Conservation (phyloP, 2,113 vertebrate genomes). For the Leptocoma aspasia region DNA sequence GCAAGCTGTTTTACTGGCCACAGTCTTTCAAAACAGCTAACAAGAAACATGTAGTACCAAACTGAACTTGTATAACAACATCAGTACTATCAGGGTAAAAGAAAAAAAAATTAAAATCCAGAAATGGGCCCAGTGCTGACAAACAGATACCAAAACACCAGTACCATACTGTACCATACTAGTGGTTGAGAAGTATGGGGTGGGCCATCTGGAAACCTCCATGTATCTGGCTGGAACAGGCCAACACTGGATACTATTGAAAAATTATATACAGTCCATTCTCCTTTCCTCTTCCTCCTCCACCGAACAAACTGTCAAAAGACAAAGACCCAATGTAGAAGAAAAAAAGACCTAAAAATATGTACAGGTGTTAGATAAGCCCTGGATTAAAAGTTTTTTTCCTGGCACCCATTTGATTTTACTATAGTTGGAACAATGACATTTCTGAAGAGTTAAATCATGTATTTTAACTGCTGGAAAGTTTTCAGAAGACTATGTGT, state of each 20-base stretch:
- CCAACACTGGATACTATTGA: constrained; percentile 39
- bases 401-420: not conserved
- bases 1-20: not conserved
- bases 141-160: constrained; percentile 32
- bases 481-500: not conserved
- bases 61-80: not conserved
- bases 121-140: constrained; percentile 36
- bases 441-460: not conserved
- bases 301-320: constrained; percentile 49
- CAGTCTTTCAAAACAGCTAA: not conserved
- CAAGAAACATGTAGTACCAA: not conserved
- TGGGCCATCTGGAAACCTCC: constrained; percentile 52
- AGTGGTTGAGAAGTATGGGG: constrained; percentile 49
- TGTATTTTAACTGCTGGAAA: not conserved
- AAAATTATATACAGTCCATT: constrained; percentile 50
- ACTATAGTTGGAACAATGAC: not conserved
- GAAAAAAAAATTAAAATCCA: not conserved
- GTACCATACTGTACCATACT: constrained; percentile 57
- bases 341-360: not conserved
- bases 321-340: constrained; percentile 50
- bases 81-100: not conserved
- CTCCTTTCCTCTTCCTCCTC: constrained; percentile 52
- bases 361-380: not conserved
- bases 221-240: constrained; percentile 47
- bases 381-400: not conserved